Evolutionary conservation across 2,797 vertebrate genomes (phyloP), one percentile per base, ranked within the genome.

Genomic region (Gallinago nigripennis): DNA sequence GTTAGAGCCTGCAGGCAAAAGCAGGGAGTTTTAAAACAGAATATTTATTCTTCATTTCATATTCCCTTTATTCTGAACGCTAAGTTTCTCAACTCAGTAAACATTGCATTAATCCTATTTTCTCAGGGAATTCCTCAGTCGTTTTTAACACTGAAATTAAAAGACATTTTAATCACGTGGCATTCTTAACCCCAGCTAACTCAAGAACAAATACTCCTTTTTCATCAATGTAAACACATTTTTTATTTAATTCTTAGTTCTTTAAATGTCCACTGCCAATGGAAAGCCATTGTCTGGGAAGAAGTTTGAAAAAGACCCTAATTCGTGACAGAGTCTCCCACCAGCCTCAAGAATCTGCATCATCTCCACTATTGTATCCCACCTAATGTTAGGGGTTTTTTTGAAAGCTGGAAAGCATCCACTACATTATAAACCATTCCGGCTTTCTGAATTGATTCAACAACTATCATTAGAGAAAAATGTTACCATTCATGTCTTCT

Each of bases 301-400:
- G 51, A 82, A 70, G 28, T 68, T 94, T 88, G 77, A 64, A 95
- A 96, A 65, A 90, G 90, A 92, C 63, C 66, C 9, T 95, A 97
- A 95, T 95, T 95, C 86, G 80, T 95, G 91, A 73, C 92, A 90
- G 90, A 91, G 35, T 77, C 86, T 94, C 82, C 64, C 46, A 93
- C n/a, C 53, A 95, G 41, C 57, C 68, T 84, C 68, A 82, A 92
- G 57, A 92, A 88, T 90, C 64, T 77, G 13, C 64, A 80, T 73
- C 64, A 73, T 94, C 81, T 90, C 81, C 41, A 69, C 60, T 85
- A 90, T 93, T 96, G 86, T 90, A 66, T 86, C 73, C 66, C 63
- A 27, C 90, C 60, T 77, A 80, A 46, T 51, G 46, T 30, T 45
- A 77, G 39, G 39, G 39, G 35, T 0, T 20, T 73, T 75, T 76